A percentile compares a stretch with the other conserved stretches of the same genome.
Evolutionary conservation across 92 coral and sea anemone genomes (phyloP).

Genomic region (Nematostella vectensis): DNA sequence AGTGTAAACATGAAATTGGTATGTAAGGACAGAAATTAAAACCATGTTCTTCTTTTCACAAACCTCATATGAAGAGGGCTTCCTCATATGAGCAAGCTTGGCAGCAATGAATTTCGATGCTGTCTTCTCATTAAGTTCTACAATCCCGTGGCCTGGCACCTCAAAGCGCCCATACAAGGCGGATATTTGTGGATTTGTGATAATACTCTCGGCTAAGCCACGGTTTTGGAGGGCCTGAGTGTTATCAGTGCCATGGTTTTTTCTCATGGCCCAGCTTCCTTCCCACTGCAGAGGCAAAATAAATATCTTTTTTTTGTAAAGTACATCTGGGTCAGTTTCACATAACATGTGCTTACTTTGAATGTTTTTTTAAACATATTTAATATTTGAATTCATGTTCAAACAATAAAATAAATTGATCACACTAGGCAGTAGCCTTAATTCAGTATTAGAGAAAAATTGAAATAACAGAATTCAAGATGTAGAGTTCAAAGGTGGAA

Average conservation of each 20-base stretch:
- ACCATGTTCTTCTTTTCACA: background rate
- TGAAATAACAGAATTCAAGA: no score
- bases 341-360: no score
- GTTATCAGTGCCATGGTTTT: background rate
- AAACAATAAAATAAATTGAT: no score
- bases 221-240: background rate
- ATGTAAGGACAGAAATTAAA: no score
- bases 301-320: no score
- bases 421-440: no score
- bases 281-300: background rate
- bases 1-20: no score
- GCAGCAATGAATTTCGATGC: background rate
- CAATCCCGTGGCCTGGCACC: background rate
- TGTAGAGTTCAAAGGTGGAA: no score
- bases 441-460: no score
- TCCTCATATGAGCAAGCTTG: background rate
- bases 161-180: background rate
- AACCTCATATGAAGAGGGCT: background rate
- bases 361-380: no score
- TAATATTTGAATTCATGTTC: no score
- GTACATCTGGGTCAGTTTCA: no score
- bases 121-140: background rate
- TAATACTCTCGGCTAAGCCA: background rate
- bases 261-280: background rate
- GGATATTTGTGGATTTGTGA: background rate